phyloP scores from a whole-genome alignment of 2,888 invertebrate genomes.

The Steromphala cineraria region DNA sequence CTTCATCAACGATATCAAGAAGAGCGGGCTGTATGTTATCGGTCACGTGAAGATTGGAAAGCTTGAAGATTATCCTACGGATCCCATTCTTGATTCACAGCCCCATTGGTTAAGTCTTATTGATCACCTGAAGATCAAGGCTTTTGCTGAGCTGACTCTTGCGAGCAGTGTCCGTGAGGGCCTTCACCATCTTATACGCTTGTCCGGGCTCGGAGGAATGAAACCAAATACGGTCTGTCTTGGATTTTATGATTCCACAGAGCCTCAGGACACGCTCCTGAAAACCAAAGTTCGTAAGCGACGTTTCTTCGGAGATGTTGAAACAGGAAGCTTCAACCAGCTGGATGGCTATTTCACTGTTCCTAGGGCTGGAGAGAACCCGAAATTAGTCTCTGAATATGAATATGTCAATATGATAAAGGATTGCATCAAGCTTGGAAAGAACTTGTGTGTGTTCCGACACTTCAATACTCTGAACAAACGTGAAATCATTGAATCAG shows the following conservation, averaged over 20 bases:
- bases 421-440: conserved; percentile 93
- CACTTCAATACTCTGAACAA: conserved; percentile 92
- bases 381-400: conserved; percentile 62
- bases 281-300: conserved; percentile 39
- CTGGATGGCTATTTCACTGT: conserved; percentile 52
- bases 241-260: conserved; percentile 89
- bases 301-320: conserved; percentile 53
- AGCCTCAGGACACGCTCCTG: conserved; percentile 80
- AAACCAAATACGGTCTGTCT: conserved; percentile 96
- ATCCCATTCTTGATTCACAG: conserved; percentile 86
- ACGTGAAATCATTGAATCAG: conserved; percentile 83
- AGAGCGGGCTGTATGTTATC: conserved; percentile 88
- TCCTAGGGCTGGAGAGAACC: conserved; percentile 43
- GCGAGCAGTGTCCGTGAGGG: conserved; percentile 91
- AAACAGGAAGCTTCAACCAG: conserved; percentile 39
- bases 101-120: conserved; percentile 95
- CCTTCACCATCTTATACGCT: conserved; percentile 90
- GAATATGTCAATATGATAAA: conserved; percentile 90
- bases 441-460: conserved; percentile 94
- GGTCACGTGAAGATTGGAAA: conserved; percentile 85
- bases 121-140: conserved; percentile 92
- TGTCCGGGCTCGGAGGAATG: conserved; percentile 98
- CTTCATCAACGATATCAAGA: conserved; percentile 98
- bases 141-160: conserved; percentile 95
- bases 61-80: conserved; percentile 78